Evolutionary conservation across 2,888 invertebrate species (phyloP).

Genomic region (Drosophila paramelanica): DNA sequence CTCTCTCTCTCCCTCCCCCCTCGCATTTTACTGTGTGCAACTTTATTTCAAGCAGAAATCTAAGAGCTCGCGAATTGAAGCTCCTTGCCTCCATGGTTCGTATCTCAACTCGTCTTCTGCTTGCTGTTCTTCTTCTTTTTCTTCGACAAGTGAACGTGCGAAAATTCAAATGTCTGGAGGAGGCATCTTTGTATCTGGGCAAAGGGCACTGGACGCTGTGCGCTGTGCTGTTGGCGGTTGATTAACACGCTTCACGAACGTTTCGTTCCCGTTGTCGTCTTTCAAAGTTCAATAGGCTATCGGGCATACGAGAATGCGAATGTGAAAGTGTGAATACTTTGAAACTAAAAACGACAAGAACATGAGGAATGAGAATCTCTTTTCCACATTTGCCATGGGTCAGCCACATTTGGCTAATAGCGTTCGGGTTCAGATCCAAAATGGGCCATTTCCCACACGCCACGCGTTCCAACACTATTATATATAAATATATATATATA

Average conservation of each 20-base stretch:
- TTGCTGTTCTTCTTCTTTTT: neutral
- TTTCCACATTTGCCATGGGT: conserved; percentile 46
- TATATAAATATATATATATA: neutral
- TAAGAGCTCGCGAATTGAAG: conserved; percentile 17
- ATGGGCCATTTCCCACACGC: conserved; percentile 35
- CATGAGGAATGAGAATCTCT: conserved; percentile 13
- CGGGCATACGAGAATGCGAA: conserved; percentile 30
- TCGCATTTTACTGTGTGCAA: neutral
- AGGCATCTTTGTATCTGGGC: conserved; percentile 31
- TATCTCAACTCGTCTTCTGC: conserved; percentile 42
- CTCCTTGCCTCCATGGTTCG: conserved; percentile 39
- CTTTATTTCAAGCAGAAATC: conserved; percentile 12
- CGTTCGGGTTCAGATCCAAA: conserved; percentile 44
- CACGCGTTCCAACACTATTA: conserved; percentile 3
- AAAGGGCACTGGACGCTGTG: conserved; percentile 4
- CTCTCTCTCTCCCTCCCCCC: neutral
- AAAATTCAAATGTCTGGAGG: conserved; percentile 50
- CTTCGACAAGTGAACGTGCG: conserved; percentile 55
- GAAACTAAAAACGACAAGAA: neutral
- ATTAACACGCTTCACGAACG: conserved; percentile 63
- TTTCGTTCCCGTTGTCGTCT: conserved; percentile 54
- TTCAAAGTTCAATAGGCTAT: conserved; percentile 74
- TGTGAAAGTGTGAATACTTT: conserved; percentile 7
- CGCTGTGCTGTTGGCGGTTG: conserved; percentile 44
- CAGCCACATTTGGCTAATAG: conserved; percentile 42